phyloP scores from a whole-genome alignment of 2,888 invertebrate genomes.

The Azorinus chamasolen region DNA sequence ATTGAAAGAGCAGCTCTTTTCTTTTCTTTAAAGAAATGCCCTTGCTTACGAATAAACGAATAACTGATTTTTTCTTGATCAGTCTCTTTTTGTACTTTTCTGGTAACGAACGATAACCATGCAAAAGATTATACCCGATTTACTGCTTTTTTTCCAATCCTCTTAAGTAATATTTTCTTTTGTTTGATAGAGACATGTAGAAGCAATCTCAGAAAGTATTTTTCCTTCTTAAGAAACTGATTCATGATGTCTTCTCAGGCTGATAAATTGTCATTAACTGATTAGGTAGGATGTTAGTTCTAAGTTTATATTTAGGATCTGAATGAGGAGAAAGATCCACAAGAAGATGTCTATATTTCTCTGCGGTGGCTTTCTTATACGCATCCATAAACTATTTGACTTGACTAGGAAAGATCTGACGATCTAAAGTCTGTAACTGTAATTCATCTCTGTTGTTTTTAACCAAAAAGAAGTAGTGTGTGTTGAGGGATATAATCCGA shows the following conservation, averaged over 20 bases:
- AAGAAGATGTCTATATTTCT: conserved; percentile 21
- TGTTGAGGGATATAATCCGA: too few relatives aligned
- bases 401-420: conserved; percentile 46
- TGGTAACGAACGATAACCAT: conserved; percentile 11
- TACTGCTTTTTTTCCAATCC: conserved; percentile 26
- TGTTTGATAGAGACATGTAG: conserved; percentile 24
- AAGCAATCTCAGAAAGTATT: conserved; percentile 34
- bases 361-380: conserved; percentile 29
- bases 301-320: conserved; percentile 22
- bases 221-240: conserved; percentile 14
- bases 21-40: conserved; percentile 27
- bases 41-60: conserved; percentile 44
- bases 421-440: conserved; percentile 45
- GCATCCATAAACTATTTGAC: conserved; percentile 42
- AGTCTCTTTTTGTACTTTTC: conserved; percentile 34
- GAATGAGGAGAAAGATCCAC: conserved; percentile 32
- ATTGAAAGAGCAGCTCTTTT: conserved; percentile 25
- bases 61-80: conserved; percentile 34
- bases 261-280: conserved; percentile 44
- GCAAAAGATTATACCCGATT: conserved; percentile 40
- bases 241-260: conserved; percentile 25
- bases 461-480: conserved; percentile 39
- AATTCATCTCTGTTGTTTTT: conserved; percentile 36
- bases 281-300: conserved; percentile 33
- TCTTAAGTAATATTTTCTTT: conserved; percentile 12